Evolutionary conservation across 2,113 vertebrate species (phyloP).

Genomic region (Hippocampus zosterae): DNA sequence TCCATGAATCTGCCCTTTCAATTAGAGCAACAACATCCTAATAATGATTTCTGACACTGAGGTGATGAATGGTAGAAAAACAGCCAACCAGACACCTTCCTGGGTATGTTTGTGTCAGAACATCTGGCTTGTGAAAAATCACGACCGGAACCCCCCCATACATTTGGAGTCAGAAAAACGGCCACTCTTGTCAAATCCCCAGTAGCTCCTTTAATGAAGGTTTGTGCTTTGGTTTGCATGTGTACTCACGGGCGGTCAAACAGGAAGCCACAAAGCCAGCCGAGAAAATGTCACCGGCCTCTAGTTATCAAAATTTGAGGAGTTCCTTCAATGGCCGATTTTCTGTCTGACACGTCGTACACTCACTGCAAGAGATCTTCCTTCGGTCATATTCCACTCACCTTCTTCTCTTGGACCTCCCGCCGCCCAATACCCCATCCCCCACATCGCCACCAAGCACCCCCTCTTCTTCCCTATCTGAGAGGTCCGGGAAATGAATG

Average conservation of each 20-base stretch:
- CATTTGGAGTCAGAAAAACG: conserved; percentile 57
- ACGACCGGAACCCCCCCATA: conserved; percentile 33
- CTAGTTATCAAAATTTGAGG: neutral
- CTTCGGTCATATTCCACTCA: conserved; percentile 68
- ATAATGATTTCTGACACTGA: conserved; percentile 72
- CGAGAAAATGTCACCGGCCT: neutral
- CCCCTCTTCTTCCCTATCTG: conserved; percentile 88
- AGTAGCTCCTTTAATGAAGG: conserved; percentile 27
- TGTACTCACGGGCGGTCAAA: conserved; percentile 67
- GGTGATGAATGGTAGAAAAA: conserved; percentile 78
- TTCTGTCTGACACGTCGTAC: conserved; percentile 59
- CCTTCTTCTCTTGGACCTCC: conserved; percentile 63
- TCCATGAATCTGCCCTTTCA: conserved; percentile 66
- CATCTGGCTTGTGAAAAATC: conserved; percentile 59
- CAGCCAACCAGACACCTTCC: conserved; percentile 38
- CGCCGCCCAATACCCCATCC: conserved; percentile 66
- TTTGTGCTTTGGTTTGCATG: neutral
- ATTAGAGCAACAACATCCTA: conserved; percentile 74
- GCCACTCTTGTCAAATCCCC: conserved; percentile 56
- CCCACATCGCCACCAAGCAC: conserved; percentile 54
- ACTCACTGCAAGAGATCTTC: conserved; percentile 78
- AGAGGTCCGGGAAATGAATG: conserved; percentile 96
- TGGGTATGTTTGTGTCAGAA: conserved; percentile 21
- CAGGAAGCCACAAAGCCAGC: conserved; percentile 35
- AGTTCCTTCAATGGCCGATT: neutral